phyloP scores from a whole-genome alignment of 2,113 vertebrate genomes.

The Okapia johnstoni region DNA sequence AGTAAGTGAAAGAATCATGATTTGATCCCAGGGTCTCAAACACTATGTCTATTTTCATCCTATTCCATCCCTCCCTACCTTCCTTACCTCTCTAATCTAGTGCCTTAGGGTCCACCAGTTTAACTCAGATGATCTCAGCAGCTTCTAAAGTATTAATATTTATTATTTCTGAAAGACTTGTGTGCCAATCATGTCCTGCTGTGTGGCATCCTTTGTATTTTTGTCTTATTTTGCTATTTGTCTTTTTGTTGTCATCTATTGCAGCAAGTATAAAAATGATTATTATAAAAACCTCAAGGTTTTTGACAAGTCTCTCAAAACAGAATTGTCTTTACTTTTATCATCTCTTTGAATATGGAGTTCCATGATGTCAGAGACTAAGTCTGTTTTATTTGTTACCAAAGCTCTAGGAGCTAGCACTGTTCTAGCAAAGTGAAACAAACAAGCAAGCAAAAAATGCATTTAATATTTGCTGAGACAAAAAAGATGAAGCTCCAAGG shows the following conservation, averaged over 20 bases:
- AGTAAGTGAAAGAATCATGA: neutral
- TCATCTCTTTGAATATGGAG: neutral
- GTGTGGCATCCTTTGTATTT: neutral
- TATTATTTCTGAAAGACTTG: neutral
- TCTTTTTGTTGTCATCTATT: neutral
- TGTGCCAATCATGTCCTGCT: neutral
- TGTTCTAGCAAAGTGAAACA: neutral
- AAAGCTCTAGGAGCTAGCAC: neutral
- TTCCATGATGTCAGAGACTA: neutral
- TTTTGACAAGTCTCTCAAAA: neutral
- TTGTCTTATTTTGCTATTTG: neutral
- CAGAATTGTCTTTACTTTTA: constrained; percentile 1
- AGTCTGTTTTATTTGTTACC: neutral
- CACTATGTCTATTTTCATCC: neutral
- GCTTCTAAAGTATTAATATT: neutral
- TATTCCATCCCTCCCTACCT: neutral
- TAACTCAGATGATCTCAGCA: neutral
- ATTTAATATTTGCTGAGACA: neutral
- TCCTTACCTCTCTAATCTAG: neutral
- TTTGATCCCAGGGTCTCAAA: neutral
- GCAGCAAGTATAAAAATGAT: neutral
- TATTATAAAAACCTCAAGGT: neutral
- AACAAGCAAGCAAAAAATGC: neutral
- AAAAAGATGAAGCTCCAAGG: neutral
- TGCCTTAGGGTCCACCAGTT: neutral